Base-by-base conservation (phyloP, 2,113 vertebrate species). In the Dipodomys spectabilis region DNA sequence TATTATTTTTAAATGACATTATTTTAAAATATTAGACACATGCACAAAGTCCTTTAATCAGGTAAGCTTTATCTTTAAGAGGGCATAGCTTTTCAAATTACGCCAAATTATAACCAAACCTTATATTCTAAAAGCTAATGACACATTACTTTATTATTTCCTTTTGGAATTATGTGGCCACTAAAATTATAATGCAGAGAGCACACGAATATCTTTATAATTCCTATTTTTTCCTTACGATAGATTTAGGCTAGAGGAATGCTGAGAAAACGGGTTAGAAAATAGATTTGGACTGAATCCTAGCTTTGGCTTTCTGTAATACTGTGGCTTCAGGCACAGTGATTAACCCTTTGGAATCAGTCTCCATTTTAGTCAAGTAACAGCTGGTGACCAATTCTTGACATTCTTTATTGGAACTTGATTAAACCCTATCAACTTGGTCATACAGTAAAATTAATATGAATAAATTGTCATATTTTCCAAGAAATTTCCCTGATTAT, bases 111-210 rank as follows among this genome's bases (percentile, higher is more conserved):
- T 28, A 57, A 85, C 73, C 9, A 62, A 62, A 62, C 16, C 11
- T 28, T 75, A 35, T 19, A 6, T 62, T 80, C 91, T 92, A 85
- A 35, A n/a, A 27, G 80, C 62, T 32, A 45, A 45, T 60, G 57
- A 82, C 82, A 68, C 10, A 71, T 65, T 79, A 79, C 64, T 45
- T 82, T 16, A 77, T 57, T 57, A 86, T 8, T 69, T 79, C 57
- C 94, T 91, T 88, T 89, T 89, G 65, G 88, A 49, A 80, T 22
- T 62, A 22, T 69, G 25, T 82, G 27, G 65, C 57, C 44, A 57
- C 82, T 95, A 90, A 90, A 86, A 86, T 53, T 69, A 75, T 6
- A 92, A 72, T 25, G 4, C 30, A 65, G 69, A 88, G 80, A 81
- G 13, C 28, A 71, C 5, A 81, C 20, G 74, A 75, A 18, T 44